phyloP scores from a whole-genome alignment of 2,113 vertebrate species.

The Mirounga angustirostris region DNA sequence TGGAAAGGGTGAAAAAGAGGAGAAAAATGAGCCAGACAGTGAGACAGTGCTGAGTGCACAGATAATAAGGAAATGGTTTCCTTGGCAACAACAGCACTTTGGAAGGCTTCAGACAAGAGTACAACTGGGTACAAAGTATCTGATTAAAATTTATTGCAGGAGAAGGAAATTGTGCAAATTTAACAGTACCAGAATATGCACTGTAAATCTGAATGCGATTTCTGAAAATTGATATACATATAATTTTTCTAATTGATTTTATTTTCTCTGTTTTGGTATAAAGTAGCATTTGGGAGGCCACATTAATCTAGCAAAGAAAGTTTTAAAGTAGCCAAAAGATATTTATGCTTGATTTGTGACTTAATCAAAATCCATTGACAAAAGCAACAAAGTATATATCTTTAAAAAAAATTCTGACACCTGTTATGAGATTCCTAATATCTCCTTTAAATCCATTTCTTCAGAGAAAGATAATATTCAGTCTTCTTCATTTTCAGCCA shows the following conservation, averaged over 20 bases:
- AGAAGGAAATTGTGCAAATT: slow-evolving; percentile 66
- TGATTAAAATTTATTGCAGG: slow-evolving; percentile 87
- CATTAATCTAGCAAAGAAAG: neutral
- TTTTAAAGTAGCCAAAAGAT: neutral
- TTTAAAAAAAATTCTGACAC: neutral
- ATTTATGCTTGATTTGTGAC: slow-evolving; percentile 42
- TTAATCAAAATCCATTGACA: slow-evolving; percentile 34
- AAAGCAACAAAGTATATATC: neutral
- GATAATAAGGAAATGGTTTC: slow-evolving; percentile 86
- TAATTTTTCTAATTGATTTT: slow-evolving; percentile 69
- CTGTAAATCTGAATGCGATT: slow-evolving; percentile 48
- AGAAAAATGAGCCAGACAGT: slow-evolving; percentile 66
- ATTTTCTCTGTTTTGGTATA: neutral
- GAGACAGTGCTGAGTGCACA: slow-evolving; percentile 61
- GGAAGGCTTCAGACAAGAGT: slow-evolving; percentile 83
- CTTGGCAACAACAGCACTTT: slow-evolving; percentile 87
- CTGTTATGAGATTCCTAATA: neutral
- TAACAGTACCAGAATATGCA: slow-evolving; percentile 22
- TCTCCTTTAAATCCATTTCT: neutral
- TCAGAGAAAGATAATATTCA: neutral
- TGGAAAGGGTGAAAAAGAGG: slow-evolving; percentile 38
- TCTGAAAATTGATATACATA: slow-evolving; percentile 49
- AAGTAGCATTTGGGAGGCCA: neutral
- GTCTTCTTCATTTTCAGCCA: neutral
- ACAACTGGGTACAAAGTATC: slow-evolving; percentile 84